Evolutionary conservation across 2,888 invertebrate species (phyloP).

Genomic region (Melieria crassipennis): DNA sequence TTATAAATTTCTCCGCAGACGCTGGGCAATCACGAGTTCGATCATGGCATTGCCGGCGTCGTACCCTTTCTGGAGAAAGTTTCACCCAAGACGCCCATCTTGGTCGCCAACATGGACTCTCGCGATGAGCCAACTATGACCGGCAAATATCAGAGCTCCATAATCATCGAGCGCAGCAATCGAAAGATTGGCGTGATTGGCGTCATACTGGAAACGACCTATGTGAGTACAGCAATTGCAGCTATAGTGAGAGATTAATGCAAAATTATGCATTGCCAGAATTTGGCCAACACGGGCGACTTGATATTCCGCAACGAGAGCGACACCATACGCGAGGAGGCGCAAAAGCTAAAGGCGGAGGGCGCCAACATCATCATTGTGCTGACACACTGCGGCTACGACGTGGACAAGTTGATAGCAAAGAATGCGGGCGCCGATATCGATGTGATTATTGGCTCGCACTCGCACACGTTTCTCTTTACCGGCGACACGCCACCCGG

Average conservation of each 20-base stretch:
- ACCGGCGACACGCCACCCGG: slow-evolving; percentile 70
- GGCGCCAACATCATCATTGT: slow-evolving; percentile 83
- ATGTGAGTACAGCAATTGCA: slow-evolving; percentile 65
- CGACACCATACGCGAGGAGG: slow-evolving; percentile 74
- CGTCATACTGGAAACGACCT: slow-evolving; percentile 75
- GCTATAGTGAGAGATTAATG: too few relatives aligned
- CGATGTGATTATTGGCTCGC: slow-evolving; percentile 87
- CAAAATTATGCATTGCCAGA: slow-evolving; percentile 63
- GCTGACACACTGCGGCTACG: slow-evolving; percentile 83
- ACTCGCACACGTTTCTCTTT: slow-evolving; percentile 83
- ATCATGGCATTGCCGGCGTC: slow-evolving; percentile 77
- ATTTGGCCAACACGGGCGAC: slow-evolving; percentile 73
- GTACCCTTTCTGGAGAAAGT: slow-evolving; percentile 73
- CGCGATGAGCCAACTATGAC: slow-evolving; percentile 73
- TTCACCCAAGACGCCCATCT: slow-evolving; percentile 70
- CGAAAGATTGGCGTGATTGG: slow-evolving; percentile 83
- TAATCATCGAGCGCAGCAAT: slow-evolving; percentile 71
- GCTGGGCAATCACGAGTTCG: slow-evolving; percentile 89
- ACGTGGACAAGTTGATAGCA: slow-evolving; percentile 76
- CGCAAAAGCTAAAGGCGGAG: slow-evolving; percentile 70
- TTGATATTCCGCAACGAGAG: slow-evolving; percentile 78
- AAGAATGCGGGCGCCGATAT: slow-evolving; percentile 72
- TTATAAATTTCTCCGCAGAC: slow-evolving; percentile 68
- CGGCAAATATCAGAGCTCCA: slow-evolving; percentile 72
- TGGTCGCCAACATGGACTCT: slow-evolving; percentile 81